These are phyloP conservation scores for Euwallacea fornicatus DNA, from an alignment of 1,140 invertebrate species.

Conservation along the genomic window DNA sequence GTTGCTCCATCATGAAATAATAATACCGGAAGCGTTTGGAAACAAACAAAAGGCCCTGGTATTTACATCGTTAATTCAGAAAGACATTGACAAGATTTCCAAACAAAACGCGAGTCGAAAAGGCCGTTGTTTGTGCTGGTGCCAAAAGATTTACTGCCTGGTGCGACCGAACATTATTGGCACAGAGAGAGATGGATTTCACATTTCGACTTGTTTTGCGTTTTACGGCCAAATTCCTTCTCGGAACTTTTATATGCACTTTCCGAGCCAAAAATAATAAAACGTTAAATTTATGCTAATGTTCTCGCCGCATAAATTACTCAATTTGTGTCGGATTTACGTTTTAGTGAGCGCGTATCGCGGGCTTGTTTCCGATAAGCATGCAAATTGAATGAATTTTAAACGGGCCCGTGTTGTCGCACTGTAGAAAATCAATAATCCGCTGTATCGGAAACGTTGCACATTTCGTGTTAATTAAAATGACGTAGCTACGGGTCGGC, in stretches of 20 bases:
- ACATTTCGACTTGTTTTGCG: conserved; percentile 18
- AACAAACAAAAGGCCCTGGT: too few species aligned
- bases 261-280: conserved; percentile 28
- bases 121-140: too few species aligned
- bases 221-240: conserved; percentile 18
- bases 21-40: too few species aligned
- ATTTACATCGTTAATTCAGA: too few species aligned
- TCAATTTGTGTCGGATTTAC: conserved; percentile 21
- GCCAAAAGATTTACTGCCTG: conserved; percentile 14
- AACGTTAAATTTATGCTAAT: conserved; percentile 22
- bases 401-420: not conserved
- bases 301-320: conserved; percentile 12
- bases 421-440: too few species aligned
- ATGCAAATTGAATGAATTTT: conserved; percentile 13
- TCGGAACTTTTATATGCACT: conserved; percentile 18
- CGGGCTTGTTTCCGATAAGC: not conserved
- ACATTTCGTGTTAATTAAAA: too few species aligned
- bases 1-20: too few species aligned
- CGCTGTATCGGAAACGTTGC: too few species aligned
- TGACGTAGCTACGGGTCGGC: too few species aligned
- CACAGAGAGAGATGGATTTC: not conserved
- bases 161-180: conserved; percentile 1
- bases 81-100: too few species aligned
- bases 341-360: not conserved
- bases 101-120: too few species aligned